phyloP scores from a whole-genome alignment of 2,888 invertebrate species.

The Onthophagus sagittarius region DNA sequence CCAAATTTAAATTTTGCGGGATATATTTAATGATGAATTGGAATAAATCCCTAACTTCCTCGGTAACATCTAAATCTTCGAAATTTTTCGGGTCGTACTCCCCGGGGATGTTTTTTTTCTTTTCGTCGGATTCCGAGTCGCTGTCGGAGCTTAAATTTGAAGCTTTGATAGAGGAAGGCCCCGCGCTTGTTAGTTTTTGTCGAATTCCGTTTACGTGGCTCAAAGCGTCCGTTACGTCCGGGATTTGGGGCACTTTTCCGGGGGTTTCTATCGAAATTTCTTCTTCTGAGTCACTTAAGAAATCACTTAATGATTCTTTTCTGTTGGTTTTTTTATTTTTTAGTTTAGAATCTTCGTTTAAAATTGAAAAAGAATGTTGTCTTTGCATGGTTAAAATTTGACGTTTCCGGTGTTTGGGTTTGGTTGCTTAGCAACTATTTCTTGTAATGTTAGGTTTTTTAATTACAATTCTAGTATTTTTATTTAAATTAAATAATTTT shows the following conservation, averaged over 20 bases:
- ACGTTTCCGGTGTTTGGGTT: no score
- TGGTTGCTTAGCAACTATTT: no score
- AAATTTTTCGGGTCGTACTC: conserved; percentile 81
- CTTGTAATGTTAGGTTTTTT: no score
- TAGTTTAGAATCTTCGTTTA: not conserved
- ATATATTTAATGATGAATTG: conserved; percentile 92
- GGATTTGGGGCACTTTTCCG: not conserved
- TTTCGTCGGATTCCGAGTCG: conserved; percentile 38
- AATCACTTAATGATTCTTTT: not conserved
- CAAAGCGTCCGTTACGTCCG: conserved; percentile 18
- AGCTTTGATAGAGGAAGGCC: conserved; percentile 27
- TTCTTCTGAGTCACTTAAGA: conserved; percentile 17
- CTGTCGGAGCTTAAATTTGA: conserved; percentile 34
- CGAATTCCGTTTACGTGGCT: conserved; percentile 23
- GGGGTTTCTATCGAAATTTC: not conserved
- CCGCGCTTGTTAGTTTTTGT: conserved; percentile 29
- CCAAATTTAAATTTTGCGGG: conserved; percentile 86
- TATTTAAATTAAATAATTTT: not conserved
- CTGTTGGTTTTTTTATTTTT: not conserved
- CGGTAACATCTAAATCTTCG: conserved; percentile 73
- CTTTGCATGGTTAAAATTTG: not conserved
- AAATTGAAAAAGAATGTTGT: not conserved
- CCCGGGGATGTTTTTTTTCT: conserved; percentile 41
- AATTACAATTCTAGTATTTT: no score
- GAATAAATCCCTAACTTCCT: conserved; percentile 88